Base-by-base conservation (phyloP, 2,797 vertebrate genomes). In the Pipistrellus nathusii region DNA sequence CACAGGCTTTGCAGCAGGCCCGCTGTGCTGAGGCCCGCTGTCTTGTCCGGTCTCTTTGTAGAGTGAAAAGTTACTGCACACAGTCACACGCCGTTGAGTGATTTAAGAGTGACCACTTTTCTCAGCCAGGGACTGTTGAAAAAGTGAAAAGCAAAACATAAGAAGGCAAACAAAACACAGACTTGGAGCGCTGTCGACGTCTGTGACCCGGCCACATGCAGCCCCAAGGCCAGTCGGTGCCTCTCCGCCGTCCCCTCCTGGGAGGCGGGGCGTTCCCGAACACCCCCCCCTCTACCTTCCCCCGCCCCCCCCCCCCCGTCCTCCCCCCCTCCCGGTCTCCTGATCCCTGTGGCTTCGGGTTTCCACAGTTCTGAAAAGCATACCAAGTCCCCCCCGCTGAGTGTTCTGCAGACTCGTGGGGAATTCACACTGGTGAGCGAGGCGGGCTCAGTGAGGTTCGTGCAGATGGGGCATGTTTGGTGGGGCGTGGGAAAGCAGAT, bases 61-160 rank as follows among this genome's bases (percentile, higher is more conserved):
- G 57, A 27, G 25, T 30, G 57, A 59, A 6, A 59, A 27, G 25
- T 59, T 30, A 27, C 27, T 8, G 13, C 1, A 8, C 35, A 2
- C 3, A 3, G 2, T 68, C 35, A 8, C 2, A 15, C 41, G 38
- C 35, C 0, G 5, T 9, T 38, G 4, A 72, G 6, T 46, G 3
- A 5, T 32, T n/a, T 0, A 13, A 25, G 81, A 82, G 30, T 1
- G 18, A 55, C 27, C 0, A 3, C 69, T 71, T 32, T 89, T 53
- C 88, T 85, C 44, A 46, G 90, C 73, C 77, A 82, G 83, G 59
- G 69, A 8, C 46, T 55, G 48, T 10, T 6, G 85, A 15, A 38
- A 77, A 93, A 83, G 41, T 8, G 35, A 59, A 73, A 90, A 93
- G 41, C 38, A 53, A 80, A 92, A 57, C 78, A 55, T 44, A 77